These are phyloP conservation scores for Grantiella picta DNA, from an alignment of 2,113 vertebrate genomes.

Conservation along the genomic window DNA sequence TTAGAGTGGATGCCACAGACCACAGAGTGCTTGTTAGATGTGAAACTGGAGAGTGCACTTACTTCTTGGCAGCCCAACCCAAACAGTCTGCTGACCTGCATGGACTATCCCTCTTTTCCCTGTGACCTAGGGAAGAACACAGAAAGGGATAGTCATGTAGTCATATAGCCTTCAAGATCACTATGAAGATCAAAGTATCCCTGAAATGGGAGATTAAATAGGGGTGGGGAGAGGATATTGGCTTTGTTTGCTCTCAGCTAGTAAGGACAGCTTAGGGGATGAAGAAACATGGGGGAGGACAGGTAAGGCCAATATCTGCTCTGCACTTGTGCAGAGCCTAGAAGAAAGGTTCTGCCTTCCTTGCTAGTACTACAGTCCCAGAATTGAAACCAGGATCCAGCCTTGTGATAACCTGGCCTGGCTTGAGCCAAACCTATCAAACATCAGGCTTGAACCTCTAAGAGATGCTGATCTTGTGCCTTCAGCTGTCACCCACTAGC, in stretches of 20 bases:
- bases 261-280: background rate
- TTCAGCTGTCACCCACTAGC: background rate
- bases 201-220: background rate
- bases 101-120: slow-evolving; percentile 37
- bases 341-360: background rate
- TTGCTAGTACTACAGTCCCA: background rate
- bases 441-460: background rate
- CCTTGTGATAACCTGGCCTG: background rate
- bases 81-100: slow-evolving; percentile 33
- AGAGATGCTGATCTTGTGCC: background rate
- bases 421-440: background rate
- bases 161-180: background rate
- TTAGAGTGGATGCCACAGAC: background rate
- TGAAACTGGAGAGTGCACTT: background rate
- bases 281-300: background rate
- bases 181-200: background rate
- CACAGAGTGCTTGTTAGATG: background rate
- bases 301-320: background rate
- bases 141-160: background rate
- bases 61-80: slow-evolving; percentile 11
- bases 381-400: background rate
- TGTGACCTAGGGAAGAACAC: slow-evolving; percentile 30
- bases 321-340: background rate
- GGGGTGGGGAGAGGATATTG: rapidly evolving
- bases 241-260: background rate